Evolutionary conservation across 2,113 vertebrate genomes (phyloP), one percentile per base, ranked within the genome.

Genomic region (Eclectus roratus): DNA sequence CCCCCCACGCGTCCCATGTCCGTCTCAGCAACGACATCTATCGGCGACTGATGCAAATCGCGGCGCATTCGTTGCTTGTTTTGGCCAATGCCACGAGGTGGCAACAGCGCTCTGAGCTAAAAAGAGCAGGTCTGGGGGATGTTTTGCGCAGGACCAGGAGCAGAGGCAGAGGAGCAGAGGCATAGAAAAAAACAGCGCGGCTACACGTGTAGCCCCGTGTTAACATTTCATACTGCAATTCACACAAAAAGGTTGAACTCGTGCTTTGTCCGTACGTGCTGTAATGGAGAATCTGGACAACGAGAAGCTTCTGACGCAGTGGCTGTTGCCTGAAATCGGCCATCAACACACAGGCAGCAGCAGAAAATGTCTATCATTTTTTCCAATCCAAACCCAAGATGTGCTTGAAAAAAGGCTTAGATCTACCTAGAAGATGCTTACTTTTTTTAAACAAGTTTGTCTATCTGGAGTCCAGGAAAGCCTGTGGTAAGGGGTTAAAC

Each of bases 11-110:
- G 37, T 55, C 43, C 39, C 47, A 39, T 31, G 27, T 9, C 66
- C 65, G 41, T n/a, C 47, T 68, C 43, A 28, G 17, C 52, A 0
- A 0, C 15, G 41, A 55, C 13, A 17, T 44, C 11, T 17, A 10
- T 12, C 49, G 25, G 52, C 0, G 0, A 14, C 6, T 18, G 15
- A 6, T 10, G 13, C 0, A 20, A 11, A 13, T 28, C 35, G 52
- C 3, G 0, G 17, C 82, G 37, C 28, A 10, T 33, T 71, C 56
- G 44, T 29, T 77, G 44, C 11, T 78, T 31, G 9, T 39, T 93
- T 80, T 69, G 47, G 35, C 4, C 49, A 80, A 29, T 4, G 64
- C 89, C 95, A 95, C 79, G 0, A 96, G 94, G 82, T 93, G 95
- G 94, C 94, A 96, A 89, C 74, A 93, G 63, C 2, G 15, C 1